phyloP scores from a whole-genome alignment of 2,888 invertebrate species.

The Chaetogeoica ovagalla region DNA sequence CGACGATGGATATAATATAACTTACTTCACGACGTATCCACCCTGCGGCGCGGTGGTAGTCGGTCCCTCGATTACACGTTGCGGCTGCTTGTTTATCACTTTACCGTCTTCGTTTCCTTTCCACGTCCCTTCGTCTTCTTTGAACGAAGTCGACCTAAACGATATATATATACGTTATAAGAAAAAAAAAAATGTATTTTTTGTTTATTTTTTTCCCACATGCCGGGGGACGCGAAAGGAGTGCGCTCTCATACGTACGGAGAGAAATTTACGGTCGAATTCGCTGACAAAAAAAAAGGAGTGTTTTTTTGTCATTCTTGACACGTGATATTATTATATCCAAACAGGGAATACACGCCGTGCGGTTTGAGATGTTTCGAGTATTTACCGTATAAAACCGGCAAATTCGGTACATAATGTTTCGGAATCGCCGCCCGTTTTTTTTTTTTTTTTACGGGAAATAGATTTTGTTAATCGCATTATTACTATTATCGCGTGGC shows the following conservation, averaged over 20 bases:
- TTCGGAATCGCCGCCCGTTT: too few species aligned
- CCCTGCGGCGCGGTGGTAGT: conserved; percentile 66
- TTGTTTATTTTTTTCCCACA: background rate
- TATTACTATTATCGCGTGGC: too few species aligned
- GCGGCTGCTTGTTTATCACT: conserved; percentile 95
- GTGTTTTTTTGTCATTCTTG: background rate
- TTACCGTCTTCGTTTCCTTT: conserved; percentile 98
- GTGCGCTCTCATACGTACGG: too few species aligned
- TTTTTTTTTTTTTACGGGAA: too few species aligned
- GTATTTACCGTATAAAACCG: background rate
- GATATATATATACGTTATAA: background rate
- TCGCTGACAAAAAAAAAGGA: background rate
- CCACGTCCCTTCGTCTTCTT: conserved; percentile 98
- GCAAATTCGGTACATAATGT: too few species aligned
- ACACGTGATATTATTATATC: background rate
- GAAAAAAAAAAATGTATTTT: background rate
- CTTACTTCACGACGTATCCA: conserved; percentile 86
- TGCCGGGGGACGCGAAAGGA: background rate
- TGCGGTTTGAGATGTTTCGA: background rate
- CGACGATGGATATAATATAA: background rate
- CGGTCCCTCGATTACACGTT: conserved; percentile 91
- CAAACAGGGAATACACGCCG: background rate
- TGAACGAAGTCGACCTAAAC: conserved; percentile 79
- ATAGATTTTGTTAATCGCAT: too few species aligned
- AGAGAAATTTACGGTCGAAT: background rate